phyloP scores from a whole-genome alignment of 2,113 vertebrate genomes.

The Australoheros scitulus region DNA sequence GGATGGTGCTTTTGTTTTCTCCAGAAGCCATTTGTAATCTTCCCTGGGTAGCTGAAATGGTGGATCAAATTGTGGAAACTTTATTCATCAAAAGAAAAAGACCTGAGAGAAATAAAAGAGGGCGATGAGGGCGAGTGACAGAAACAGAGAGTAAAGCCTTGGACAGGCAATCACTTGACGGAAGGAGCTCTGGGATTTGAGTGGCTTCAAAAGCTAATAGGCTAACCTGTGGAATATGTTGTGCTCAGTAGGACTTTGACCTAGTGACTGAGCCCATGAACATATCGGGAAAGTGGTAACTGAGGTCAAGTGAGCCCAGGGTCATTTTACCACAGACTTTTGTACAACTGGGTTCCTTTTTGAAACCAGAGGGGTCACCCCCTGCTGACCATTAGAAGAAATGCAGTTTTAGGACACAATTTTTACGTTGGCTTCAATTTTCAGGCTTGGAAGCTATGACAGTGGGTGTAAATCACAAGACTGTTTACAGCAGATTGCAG shows the following conservation, averaged over 20 bases:
- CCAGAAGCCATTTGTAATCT: not conserved
- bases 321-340: not conserved
- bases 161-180: not conserved
- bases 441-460: too few species aligned
- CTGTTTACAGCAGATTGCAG: too few species aligned
- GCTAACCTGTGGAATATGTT: not conserved
- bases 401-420: not conserved
- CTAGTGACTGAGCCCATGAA: not conserved
- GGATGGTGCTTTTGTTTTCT: not conserved
- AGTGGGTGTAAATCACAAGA: too few species aligned
- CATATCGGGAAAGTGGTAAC: not conserved
- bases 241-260: not conserved
- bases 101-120: not conserved
- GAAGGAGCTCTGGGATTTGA: not conserved
- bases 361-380: not conserved
- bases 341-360: too few species aligned
- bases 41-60: not conserved
- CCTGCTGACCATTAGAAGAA: not conserved
- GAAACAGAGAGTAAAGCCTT: not conserved
- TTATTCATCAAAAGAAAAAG: not conserved
- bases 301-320: not conserved
- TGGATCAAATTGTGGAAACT: not conserved
- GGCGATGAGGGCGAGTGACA: not conserved
- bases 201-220: not conserved
- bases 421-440: not conserved